phyloP scores from a whole-genome alignment of 2,797 vertebrate species.

The Neopelma chrysocephalum region DNA sequence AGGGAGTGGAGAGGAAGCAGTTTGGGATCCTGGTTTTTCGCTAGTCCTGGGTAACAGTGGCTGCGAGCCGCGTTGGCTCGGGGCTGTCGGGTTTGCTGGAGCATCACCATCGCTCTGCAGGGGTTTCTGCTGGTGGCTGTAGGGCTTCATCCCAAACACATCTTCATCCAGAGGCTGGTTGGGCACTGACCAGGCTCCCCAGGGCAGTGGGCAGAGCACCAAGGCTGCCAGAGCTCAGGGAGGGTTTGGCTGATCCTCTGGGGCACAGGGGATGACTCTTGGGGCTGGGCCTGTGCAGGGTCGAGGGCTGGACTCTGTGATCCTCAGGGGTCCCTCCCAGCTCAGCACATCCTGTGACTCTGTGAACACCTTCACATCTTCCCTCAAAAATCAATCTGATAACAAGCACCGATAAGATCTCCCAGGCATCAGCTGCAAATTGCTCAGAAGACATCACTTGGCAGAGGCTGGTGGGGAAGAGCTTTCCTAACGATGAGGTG shows the following conservation, averaged over 20 bases:
- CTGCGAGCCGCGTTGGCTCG: rapidly evolving
- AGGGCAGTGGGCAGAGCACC: background rate
- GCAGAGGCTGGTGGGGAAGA: background rate
- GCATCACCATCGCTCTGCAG: rapidly evolving
- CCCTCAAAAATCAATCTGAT: background rate
- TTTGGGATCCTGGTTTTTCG: background rate
- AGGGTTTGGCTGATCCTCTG: background rate
- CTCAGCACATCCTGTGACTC: background rate
- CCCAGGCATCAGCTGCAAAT: background rate
- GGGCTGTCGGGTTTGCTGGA: background rate
- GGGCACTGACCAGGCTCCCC: background rate
- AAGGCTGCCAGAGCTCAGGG: background rate
- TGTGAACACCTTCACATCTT: background rate
- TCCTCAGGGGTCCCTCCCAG: background rate
- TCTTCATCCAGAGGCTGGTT: background rate
- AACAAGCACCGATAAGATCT: background rate
- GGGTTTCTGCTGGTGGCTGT: background rate
- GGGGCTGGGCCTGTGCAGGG: no score
- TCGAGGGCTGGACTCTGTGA: no score
- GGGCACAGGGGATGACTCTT: background rate
- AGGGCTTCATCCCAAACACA: background rate
- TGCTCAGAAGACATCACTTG: background rate
- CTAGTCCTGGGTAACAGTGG: rapidly evolving
- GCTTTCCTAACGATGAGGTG: background rate
- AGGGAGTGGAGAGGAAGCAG: rapidly evolving